phyloP scores from a whole-genome alignment of 30 jellyfish, hydroid and myxozoan genomes.

The Aurelia sp. region DNA sequence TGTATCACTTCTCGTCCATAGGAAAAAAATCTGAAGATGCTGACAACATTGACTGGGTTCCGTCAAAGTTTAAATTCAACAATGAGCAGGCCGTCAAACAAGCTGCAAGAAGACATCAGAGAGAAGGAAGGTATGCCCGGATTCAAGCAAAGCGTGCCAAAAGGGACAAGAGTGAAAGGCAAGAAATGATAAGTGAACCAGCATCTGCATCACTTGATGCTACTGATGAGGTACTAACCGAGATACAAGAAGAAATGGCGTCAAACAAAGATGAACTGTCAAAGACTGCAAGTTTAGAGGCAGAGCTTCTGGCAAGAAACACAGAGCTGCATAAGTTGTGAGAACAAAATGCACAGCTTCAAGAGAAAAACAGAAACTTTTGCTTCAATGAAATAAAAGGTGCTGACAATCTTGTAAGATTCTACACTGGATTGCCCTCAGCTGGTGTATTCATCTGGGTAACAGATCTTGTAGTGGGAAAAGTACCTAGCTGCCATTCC shows the following conservation, averaged over 20 bases:
- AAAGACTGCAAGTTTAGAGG: background rate
- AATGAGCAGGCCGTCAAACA: conserved; percentile 16
- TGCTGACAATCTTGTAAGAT: conserved; percentile 22
- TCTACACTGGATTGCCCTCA: conserved; percentile 36
- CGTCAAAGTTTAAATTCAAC: conserved; percentile 32
- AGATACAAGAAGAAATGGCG: no score
- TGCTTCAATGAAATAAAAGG: conserved; percentile 27
- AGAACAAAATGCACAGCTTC: background rate
- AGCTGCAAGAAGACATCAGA: conserved; percentile 21
- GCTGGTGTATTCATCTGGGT: conserved; percentile 27
- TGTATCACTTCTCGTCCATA: background rate
- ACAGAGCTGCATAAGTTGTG: background rate
- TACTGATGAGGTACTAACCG: no score
- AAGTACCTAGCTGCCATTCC: background rate
- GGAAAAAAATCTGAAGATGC: conserved; percentile 40
- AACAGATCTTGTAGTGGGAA: conserved; percentile 5
- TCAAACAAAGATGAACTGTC: background rate
- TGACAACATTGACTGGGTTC: conserved; percentile 17
- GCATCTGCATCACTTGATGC: no score
- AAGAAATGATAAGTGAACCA: no score
- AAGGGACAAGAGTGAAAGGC: background rate
- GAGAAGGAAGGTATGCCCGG: conserved; percentile 1
- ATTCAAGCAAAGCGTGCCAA: conserved; percentile 7
- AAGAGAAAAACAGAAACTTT: conserved; percentile 12
- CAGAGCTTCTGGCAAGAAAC: conserved; percentile 5